Evolutionary conservation across 2,113 vertebrate genomes (phyloP).

Genomic region (Mesocricetus auratus): DNA sequence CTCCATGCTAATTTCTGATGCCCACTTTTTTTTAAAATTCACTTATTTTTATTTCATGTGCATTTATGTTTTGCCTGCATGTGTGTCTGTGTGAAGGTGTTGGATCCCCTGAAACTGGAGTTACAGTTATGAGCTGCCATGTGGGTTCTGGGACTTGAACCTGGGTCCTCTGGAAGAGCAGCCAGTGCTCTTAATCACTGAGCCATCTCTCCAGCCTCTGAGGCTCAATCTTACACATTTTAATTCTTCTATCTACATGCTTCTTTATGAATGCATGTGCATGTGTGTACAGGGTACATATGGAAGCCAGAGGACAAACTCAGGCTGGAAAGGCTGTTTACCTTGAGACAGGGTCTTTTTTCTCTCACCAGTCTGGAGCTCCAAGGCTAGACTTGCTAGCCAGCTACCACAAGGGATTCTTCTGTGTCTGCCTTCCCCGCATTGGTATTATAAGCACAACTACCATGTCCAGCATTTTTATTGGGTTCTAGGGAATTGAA

Average conservation of each 20-base stretch:
- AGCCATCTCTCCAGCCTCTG: not conserved
- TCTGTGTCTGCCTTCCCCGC: not conserved
- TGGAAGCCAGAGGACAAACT: not conserved
- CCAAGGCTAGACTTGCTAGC: not conserved
- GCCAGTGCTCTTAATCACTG: not conserved
- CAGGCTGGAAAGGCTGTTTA: not conserved
- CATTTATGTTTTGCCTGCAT: not conserved
- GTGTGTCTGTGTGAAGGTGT: not conserved
- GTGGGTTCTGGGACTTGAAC: not conserved
- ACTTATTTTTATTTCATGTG: not conserved
- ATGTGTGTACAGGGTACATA: not conserved
- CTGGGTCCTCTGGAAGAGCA: not conserved
- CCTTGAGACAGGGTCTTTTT: not conserved
- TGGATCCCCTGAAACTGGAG: not conserved
- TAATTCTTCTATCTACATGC: not conserved
- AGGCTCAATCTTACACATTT: not conserved
- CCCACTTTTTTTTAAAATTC: not conserved
- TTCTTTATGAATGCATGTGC: not conserved
- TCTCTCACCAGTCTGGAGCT: not conserved
- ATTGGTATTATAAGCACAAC: not conserved
- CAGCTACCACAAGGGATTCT: no score
- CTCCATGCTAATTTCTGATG: not conserved
- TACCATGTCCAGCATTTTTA: not conserved
- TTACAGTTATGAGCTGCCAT: not conserved
- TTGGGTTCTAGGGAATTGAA: not conserved